phyloP scores from a whole-genome alignment of 2,888 invertebrate species.

The Criorhina ranunculi region DNA sequence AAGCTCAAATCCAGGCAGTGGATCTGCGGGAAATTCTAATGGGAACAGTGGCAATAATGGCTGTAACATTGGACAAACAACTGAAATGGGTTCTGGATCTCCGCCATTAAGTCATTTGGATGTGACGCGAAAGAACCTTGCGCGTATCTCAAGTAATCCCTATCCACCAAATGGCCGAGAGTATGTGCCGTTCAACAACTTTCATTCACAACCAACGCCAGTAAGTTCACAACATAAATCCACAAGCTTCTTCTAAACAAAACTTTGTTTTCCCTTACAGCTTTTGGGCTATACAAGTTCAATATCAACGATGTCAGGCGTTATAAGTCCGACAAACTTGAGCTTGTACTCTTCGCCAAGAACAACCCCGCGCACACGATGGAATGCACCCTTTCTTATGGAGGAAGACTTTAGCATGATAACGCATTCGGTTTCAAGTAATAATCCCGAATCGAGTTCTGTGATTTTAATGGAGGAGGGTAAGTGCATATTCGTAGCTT shows the following conservation, averaged over 20 bases:
- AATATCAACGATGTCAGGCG: constrained; percentile 91
- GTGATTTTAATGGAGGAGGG: constrained; percentile 93
- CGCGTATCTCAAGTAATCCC: constrained; percentile 85
- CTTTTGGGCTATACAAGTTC: constrained; percentile 97
- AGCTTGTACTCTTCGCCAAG: constrained; percentile 92
- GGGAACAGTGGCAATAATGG: constrained; percentile 66
- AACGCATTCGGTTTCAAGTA: constrained; percentile 88
- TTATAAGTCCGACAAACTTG: constrained; percentile 94
- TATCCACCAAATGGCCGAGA: constrained; percentile 86
- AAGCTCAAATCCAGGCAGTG: constrained; percentile 66
- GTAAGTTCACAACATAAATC: constrained; percentile 81
- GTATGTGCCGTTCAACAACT: constrained; percentile 92
- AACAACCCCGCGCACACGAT: constrained; percentile 90
- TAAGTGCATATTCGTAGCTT: constrained; percentile 80
- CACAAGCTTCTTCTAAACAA: not conserved
- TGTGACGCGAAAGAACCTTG: constrained; percentile 78
- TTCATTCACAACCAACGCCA: constrained; percentile 93
- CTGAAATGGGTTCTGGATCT: constrained; percentile 78
- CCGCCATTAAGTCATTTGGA: constrained; percentile 80
- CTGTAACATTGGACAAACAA: constrained; percentile 63
- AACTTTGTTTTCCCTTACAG: constrained; percentile 85
- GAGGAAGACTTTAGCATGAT: constrained; percentile 98
- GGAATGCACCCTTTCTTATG: constrained; percentile 95
- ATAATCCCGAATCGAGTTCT: constrained; percentile 88
- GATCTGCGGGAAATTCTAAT: constrained; percentile 44